These are phyloP conservation scores for Octodonta nipae DNA, from an alignment of 2,888 invertebrate species.

Conservation along the genomic window DNA sequence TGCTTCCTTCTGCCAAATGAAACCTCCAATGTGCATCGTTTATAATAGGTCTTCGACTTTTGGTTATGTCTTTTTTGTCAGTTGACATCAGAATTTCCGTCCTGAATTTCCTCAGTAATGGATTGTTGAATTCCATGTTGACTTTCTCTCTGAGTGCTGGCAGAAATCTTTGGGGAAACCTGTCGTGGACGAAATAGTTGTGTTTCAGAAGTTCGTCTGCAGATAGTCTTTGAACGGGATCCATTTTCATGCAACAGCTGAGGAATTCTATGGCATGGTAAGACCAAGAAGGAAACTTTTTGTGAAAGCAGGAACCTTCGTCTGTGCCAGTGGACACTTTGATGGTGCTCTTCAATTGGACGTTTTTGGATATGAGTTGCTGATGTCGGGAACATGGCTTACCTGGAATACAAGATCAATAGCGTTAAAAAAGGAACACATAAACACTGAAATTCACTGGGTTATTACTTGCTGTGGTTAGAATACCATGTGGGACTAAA, in stretches of 20 bases:
- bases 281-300: constrained; percentile 38
- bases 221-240: constrained; percentile 49
- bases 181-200: constrained; percentile 17
- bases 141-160: constrained; percentile 50
- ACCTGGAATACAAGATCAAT: no score
- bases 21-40: constrained; percentile 26
- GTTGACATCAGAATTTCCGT: constrained; percentile 31
- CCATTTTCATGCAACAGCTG: constrained; percentile 43
- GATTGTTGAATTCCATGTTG: constrained; percentile 45
- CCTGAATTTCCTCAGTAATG: constrained; percentile 35
- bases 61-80: constrained; percentile 26
- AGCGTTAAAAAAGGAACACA: no score
- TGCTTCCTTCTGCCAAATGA: constrained; percentile 25
- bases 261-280: constrained; percentile 36
- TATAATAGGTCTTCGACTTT: constrained; percentile 4
- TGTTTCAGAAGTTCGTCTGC: constrained; percentile 47
- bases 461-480: no score
- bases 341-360: constrained; percentile 34
- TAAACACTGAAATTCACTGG: no score
- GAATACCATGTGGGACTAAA: no score
- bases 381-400: constrained; percentile 38
- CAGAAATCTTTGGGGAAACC: constrained; percentile 53
- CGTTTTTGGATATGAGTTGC: constrained; percentile 35
- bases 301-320: constrained; percentile 24
- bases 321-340: constrained; percentile 26